Evolutionary conservation across 2,113 vertebrate genomes (phyloP).

Genomic region (Cricetomys ansorgei): DNA sequence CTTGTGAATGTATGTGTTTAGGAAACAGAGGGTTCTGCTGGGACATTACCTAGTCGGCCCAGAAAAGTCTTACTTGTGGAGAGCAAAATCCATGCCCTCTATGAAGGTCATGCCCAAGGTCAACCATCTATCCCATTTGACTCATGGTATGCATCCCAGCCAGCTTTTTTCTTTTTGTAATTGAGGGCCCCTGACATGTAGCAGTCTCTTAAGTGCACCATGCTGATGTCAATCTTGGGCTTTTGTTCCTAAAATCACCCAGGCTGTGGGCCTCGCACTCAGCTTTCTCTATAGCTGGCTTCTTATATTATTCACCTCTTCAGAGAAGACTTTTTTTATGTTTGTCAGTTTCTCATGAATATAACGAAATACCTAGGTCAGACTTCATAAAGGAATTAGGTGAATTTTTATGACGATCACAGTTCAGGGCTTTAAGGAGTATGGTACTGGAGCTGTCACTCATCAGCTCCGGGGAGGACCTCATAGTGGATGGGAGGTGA

Average conservation of each 20-base stretch:
- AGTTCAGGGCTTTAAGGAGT: too few species aligned
- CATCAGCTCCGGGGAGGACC: too few species aligned
- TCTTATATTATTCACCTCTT: background rate
- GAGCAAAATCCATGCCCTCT: background rate
- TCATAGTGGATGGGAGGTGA: background rate
- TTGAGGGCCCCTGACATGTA: background rate
- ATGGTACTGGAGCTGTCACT: accelerated
- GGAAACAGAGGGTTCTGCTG: background rate
- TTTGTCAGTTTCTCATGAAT: background rate
- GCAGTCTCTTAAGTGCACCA: background rate
- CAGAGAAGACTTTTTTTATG: background rate
- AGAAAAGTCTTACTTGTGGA: background rate
- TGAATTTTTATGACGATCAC: background rate
- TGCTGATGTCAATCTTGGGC: background rate
- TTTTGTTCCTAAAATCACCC: background rate
- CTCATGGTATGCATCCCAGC: background rate
- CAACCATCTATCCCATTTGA: background rate
- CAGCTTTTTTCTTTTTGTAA: background rate
- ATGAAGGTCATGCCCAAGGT: background rate
- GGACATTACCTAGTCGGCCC: background rate
- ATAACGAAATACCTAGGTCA: background rate
- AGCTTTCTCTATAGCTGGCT: background rate
- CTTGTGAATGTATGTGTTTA: background rate
- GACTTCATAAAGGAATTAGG: background rate
- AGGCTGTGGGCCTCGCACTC: background rate